These are phyloP conservation scores for Noctuana brunneofusca DNA, from an alignment of 2,888 invertebrate species.

Conservation along the genomic window DNA sequence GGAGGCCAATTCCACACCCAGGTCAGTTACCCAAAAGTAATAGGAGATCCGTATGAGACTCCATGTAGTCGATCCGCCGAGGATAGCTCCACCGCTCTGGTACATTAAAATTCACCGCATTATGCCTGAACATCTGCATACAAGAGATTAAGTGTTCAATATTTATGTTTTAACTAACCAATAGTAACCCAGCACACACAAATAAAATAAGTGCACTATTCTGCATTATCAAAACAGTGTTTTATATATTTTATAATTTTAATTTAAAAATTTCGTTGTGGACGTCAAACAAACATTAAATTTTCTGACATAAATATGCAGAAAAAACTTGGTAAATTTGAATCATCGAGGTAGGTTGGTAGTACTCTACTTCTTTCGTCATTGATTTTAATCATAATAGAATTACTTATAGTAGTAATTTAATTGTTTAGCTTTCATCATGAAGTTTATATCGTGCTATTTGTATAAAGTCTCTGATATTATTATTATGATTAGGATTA, in stretches of 20 bases:
- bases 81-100: slow-evolving; percentile 71
- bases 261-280: neutral
- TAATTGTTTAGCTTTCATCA: no score
- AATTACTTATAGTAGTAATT: no score
- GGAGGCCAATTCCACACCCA: slow-evolving; percentile 65
- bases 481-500: no score
- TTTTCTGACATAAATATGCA: neutral
- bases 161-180: slow-evolving; percentile 47
- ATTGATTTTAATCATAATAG: no score
- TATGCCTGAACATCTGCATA: neutral
- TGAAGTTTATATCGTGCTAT: no score
- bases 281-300: neutral
- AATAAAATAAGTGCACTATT: slow-evolving; percentile 66
- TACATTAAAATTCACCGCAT: neutral
- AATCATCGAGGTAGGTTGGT: no score
- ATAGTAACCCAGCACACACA: slow-evolving; percentile 67
- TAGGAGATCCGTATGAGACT: slow-evolving; percentile 69
- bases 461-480: no score
- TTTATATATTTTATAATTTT: no score
- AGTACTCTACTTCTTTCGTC: no score
- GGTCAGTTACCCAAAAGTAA: slow-evolving; percentile 74
- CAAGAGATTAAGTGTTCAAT: neutral
- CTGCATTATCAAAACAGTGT: neutral
- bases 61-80: slow-evolving; percentile 67
- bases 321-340: no score